phyloP scores from a whole-genome alignment of 2,113 vertebrate species.

The Oplegnathus fasciatus region DNA sequence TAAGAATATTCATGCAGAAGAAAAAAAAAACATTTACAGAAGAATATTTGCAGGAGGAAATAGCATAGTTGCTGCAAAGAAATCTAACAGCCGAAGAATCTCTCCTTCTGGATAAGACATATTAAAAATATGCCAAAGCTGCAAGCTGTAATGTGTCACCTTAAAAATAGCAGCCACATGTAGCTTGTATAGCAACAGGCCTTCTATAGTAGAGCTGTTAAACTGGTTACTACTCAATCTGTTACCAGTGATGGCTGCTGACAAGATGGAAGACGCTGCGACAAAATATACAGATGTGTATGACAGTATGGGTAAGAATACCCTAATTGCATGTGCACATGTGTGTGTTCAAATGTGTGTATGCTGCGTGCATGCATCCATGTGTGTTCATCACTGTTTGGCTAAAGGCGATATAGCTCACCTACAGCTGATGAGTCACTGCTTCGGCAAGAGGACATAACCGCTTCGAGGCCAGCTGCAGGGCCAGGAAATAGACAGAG shows the following conservation, averaged over 20 bases:
- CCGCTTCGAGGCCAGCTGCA: conserved; percentile 31
- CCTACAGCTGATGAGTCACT: conserved; percentile 51
- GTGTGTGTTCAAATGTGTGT: conserved; percentile 24
- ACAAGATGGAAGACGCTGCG: conserved; percentile 47
- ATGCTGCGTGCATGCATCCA: background rate
- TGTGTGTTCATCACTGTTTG: conserved; percentile 18
- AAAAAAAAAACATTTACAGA: conserved; percentile 9
- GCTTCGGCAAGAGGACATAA: conserved; percentile 27
- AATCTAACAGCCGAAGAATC: conserved; percentile 12
- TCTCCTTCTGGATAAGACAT: background rate
- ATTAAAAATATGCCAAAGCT: conserved; percentile 41
- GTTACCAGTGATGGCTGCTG: conserved; percentile 50
- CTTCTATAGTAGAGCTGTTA: conserved; percentile 28
- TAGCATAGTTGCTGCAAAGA: conserved; percentile 6
- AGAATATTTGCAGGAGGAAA: conserved; percentile 25
- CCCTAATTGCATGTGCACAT: background rate
- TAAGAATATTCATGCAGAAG: background rate
- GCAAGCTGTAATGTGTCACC: conserved; percentile 25
- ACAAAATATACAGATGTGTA: background rate
- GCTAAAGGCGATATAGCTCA: conserved; percentile 48
- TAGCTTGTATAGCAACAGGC: conserved; percentile 56
- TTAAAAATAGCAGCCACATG: conserved; percentile 66
- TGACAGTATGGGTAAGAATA: background rate
- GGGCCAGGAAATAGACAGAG: conserved; percentile 25
- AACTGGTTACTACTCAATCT: conserved; percentile 41